A percentile compares a stretch with the other conserved stretches of the same genome.
Conservation (phyloP, 1,140 invertebrate species). For the Lepidurus arcticus region DNA sequence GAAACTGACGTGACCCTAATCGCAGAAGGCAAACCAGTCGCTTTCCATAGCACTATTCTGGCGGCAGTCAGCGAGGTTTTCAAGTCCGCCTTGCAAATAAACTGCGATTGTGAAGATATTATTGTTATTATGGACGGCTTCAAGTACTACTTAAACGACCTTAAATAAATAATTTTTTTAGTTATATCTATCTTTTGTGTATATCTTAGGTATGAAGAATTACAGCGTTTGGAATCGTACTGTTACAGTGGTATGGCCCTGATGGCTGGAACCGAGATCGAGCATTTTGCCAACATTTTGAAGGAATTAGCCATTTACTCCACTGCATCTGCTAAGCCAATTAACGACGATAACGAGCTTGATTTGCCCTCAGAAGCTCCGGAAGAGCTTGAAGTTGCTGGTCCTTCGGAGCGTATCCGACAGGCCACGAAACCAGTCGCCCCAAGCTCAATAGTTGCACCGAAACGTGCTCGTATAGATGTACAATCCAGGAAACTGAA, state of each 20-base stretch:
- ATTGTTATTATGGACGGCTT: not conserved
- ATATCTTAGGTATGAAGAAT: not conserved
- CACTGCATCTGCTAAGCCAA: not conserved
- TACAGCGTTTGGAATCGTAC: conserved; percentile 7
- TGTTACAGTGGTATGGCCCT: conserved; percentile 8
- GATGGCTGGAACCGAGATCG: not conserved
- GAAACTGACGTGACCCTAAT: not conserved
- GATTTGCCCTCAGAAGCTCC: not conserved
- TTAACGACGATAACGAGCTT: not conserved
- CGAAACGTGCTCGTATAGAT: not conserved
- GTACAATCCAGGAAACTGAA: not conserved
- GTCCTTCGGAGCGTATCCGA: not conserved
- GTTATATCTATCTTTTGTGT: not conserved
- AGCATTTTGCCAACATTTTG: not conserved
- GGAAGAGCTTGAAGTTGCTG: not conserved
- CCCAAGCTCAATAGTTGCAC: not conserved
- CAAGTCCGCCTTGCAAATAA: not conserved
- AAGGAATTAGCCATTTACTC: conserved; percentile 1
- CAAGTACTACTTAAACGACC: not conserved
- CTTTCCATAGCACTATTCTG: not conserved
- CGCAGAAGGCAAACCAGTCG: conserved; percentile 3
- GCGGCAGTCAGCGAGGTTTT: not conserved
- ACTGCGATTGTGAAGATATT: not conserved
- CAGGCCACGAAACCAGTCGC: not conserved
- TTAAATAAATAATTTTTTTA: not conserved